Evolutionary conservation across 2,797 vertebrate genomes (phyloP).

Genomic region (Argya squamiceps): DNA sequence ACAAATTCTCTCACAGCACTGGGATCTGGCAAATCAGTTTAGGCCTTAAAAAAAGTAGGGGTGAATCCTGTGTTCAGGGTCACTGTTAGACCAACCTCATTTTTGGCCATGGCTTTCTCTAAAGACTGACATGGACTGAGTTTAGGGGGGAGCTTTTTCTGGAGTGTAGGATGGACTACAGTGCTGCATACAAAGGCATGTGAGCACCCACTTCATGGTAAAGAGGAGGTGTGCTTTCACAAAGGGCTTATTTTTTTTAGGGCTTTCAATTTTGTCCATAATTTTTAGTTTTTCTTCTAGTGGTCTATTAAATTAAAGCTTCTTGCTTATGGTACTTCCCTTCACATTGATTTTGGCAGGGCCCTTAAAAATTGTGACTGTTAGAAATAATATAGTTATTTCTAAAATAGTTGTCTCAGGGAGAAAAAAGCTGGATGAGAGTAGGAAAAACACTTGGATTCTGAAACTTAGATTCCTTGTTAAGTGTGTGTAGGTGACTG

Average conservation of each 20-base stretch:
- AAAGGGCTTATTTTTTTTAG: not conserved
- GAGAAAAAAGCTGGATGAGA: not conserved
- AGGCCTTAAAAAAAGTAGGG: not conserved
- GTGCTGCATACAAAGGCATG: not conserved
- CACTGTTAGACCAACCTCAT: not conserved
- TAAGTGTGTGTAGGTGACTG: not conserved
- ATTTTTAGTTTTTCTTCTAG: not conserved
- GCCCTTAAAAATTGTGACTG: not conserved
- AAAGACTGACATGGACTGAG: not conserved
- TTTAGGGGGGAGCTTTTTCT: not conserved
- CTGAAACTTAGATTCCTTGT: not conserved
- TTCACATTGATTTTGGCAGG: not conserved
- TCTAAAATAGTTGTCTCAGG: not conserved
- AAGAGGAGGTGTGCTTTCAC: not conserved
- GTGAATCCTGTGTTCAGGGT: not conserved
- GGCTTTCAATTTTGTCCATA: not conserved
- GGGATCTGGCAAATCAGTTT: not conserved
- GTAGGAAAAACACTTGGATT: not conserved
- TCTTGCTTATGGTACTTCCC: not conserved
- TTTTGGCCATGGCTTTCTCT: not conserved
- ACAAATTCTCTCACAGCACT: accelerated
- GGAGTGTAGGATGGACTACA: not conserved
- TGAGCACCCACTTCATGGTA: not conserved
- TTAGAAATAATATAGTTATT: not conserved
- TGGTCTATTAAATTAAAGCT: not conserved